Evolutionary conservation across 2,888 invertebrate species (phyloP).

Genomic region (Podotricha telesiphe): DNA sequence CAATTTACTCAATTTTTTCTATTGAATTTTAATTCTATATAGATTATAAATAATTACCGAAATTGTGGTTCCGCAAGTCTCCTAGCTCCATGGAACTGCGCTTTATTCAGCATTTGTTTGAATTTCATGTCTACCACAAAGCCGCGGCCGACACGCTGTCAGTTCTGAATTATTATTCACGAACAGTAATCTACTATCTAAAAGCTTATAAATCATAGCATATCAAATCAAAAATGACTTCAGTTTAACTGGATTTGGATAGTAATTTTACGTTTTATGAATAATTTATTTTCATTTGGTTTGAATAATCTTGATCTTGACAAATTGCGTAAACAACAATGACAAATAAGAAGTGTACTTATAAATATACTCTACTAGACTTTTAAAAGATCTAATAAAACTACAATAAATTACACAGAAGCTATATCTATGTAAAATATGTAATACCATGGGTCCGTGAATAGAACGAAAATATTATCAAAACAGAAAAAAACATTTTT

Average conservation of each 20-base stretch:
- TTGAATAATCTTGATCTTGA: too few relatives aligned
- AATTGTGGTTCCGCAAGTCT: slow-evolving; percentile 54
- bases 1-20: too few relatives aligned
- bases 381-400: too few relatives aligned
- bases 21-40: too few relatives aligned
- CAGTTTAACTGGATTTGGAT: background rate
- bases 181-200: slow-evolving; percentile 17
- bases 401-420: too few relatives aligned
- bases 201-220: slow-evolving; percentile 20
- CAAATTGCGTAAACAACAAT: too few relatives aligned
- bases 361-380: too few relatives aligned
- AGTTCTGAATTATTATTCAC: slow-evolving; percentile 14
- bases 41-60: slow-evolving; percentile 49
- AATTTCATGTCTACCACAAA: slow-evolving; percentile 38
- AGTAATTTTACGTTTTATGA: background rate
- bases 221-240: slow-evolving; percentile 13
- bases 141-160: slow-evolving; percentile 6
- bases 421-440: too few relatives aligned
- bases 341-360: too few relatives aligned
- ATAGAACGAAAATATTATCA: too few relatives aligned
- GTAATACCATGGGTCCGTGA: too few relatives aligned
- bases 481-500: too few relatives aligned
- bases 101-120: slow-evolving; percentile 51
- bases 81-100: slow-evolving; percentile 63
- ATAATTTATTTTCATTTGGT: background rate